Evolutionary conservation across 2,797 vertebrate species (phyloP).

Genomic region (Acipenser oxyrinchus): DNA sequence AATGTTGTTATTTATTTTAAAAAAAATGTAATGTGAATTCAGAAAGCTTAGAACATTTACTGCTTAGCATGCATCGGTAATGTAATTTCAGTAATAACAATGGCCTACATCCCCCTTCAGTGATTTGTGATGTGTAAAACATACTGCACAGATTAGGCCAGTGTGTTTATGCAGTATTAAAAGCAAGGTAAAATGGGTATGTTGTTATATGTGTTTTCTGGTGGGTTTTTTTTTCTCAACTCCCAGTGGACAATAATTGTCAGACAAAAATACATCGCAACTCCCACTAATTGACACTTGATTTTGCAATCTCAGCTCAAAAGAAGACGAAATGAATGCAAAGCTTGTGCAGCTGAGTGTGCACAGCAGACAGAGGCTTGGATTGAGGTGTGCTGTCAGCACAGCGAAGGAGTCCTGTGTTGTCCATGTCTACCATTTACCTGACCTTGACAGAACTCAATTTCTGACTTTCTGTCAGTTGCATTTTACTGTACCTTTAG

Average conservation of each 20-base stretch:
- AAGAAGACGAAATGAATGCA: background rate
- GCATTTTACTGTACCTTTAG: background rate
- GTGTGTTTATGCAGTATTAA: too few relatives aligned
- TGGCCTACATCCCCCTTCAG: too few relatives aligned
- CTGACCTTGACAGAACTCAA: constrained; percentile 4
- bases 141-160: too few relatives aligned
- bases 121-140: too few relatives aligned
- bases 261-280: too few relatives aligned
- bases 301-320: background rate
- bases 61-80: too few relatives aligned
- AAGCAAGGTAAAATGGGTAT: too few relatives aligned
- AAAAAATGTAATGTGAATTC: constrained; percentile 3
- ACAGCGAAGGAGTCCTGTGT: background rate
- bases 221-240: too few relatives aligned
- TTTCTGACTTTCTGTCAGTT: background rate
- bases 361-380: background rate
- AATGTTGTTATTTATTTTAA: constrained; percentile 12
- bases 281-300: too few relatives aligned
- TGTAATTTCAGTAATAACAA: too few relatives aligned
- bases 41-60: constrained; percentile 15
- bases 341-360: background rate
- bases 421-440: background rate
- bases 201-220: too few relatives aligned
- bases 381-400: constrained; percentile 2
- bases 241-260: too few relatives aligned